phyloP scores from a whole-genome alignment of 2,797 vertebrate species.

The Spinibarbus caldwelli region DNA sequence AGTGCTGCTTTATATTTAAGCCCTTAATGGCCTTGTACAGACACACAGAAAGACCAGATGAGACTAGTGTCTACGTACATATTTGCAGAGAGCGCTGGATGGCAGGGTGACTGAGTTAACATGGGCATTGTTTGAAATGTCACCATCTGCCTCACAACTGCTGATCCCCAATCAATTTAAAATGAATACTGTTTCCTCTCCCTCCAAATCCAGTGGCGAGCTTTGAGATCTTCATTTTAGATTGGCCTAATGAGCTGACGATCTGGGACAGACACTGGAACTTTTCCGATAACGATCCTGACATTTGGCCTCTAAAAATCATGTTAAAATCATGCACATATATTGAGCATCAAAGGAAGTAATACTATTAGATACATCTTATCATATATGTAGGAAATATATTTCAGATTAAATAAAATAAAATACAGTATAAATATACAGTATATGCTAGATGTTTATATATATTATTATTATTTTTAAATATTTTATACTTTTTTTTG shows the following conservation, averaged over 20 bases:
- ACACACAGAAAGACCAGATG: constrained; percentile 51
- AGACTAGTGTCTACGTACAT: constrained; percentile 52
- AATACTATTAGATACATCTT: background rate
- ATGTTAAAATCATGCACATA: constrained; percentile 34
- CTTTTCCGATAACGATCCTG: constrained; percentile 47
- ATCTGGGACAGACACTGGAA: constrained; percentile 56
- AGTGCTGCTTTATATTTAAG: constrained; percentile 44
- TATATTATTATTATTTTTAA: too few relatives aligned
- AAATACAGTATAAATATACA: too few relatives aligned
- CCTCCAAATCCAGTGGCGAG: constrained; percentile 57
- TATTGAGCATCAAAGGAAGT: background rate
- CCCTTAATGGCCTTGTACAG: constrained; percentile 52
- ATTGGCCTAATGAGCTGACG: constrained; percentile 62
- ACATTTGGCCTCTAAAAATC: constrained; percentile 49
- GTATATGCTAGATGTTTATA: background rate
- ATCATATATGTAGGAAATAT: background rate
- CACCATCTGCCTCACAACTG: constrained; percentile 62
- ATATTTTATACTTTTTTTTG: background rate
- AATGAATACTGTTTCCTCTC: constrained; percentile 59
- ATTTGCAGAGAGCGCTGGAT: constrained; percentile 48
- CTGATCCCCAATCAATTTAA: constrained; percentile 65
- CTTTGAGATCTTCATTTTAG: constrained; percentile 63
- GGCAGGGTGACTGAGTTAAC: constrained; percentile 59
- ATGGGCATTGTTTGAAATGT: constrained; percentile 62
- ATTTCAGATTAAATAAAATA: background rate